A percentile compares a stretch with the other conserved stretches of the same genome.
These are phyloP conservation scores for Ectropis crepuscularia DNA, from an alignment of 2,888 invertebrate species.

Conservation along the genomic window DNA sequence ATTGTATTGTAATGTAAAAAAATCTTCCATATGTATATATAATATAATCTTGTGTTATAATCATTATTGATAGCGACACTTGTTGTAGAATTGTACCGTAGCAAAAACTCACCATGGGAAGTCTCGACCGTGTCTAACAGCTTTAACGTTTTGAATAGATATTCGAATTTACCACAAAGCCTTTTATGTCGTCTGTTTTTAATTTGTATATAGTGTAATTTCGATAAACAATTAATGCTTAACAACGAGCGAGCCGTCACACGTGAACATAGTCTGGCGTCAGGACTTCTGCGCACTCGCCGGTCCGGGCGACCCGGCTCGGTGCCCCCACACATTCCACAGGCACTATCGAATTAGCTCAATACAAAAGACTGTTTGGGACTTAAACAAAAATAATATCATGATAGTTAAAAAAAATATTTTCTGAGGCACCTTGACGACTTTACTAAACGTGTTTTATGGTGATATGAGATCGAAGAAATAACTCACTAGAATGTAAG, in stretches of 20 bases:
- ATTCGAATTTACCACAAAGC: slow-evolving; percentile 70
- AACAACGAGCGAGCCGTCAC: slow-evolving; percentile 75
- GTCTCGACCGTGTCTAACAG: slow-evolving; percentile 60
- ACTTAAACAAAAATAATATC: slow-evolving; percentile 71
- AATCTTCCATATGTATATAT: slow-evolving; percentile 48
- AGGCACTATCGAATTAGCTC: slow-evolving; percentile 79
- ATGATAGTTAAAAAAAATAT: slow-evolving; percentile 69
- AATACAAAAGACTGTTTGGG: slow-evolving; percentile 81
- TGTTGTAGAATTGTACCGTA: slow-evolving; percentile 28
- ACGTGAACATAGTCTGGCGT: slow-evolving; percentile 61
- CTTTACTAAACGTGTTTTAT: slow-evolving; percentile 78
- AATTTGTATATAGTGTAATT: slow-evolving; percentile 79
- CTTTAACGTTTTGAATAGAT: slow-evolving; percentile 58
- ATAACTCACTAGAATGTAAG: slow-evolving; percentile 83
- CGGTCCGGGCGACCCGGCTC: slow-evolving; percentile 41
- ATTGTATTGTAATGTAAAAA: slow-evolving; percentile 61
- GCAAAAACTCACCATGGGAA: slow-evolving; percentile 45
- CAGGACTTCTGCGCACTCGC: slow-evolving; percentile 79
- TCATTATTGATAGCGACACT: slow-evolving; percentile 22
- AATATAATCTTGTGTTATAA: slow-evolving; percentile 44
- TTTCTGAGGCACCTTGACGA: slow-evolving; percentile 81
- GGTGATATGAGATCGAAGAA: slow-evolving; percentile 80
- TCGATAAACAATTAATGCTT: slow-evolving; percentile 74
- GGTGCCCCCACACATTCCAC: slow-evolving; percentile 75
- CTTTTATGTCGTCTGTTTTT: slow-evolving; percentile 72